Evolutionary conservation across 2,888 invertebrate species (phyloP).

Genomic region (Volucella inanis): DNA sequence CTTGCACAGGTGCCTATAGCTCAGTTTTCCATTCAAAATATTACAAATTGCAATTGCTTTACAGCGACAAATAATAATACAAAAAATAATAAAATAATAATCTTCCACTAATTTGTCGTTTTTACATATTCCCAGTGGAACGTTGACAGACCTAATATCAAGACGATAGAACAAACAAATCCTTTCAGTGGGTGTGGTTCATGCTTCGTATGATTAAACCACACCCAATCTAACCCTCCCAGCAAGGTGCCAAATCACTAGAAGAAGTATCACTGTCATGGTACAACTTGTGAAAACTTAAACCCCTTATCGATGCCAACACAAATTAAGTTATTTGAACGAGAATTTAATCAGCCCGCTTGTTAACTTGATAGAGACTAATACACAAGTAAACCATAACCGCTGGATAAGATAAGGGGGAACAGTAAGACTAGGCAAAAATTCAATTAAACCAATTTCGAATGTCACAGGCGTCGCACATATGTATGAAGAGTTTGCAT

Average conservation of each 20-base stretch:
- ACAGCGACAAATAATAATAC: no score
- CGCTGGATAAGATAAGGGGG: conserved; percentile 54
- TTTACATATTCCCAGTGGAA: not conserved
- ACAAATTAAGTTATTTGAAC: conserved; percentile 27
- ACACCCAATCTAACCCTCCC: conserved; percentile 11
- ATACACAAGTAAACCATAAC: conserved; percentile 10
- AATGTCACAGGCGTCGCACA: conserved; percentile 26
- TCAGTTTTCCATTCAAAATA: no score
- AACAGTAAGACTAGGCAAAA: conserved; percentile 23
- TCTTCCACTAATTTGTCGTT: not conserved
- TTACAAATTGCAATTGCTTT: no score
- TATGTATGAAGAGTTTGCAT: conserved; percentile 28
- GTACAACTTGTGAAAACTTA: conserved; percentile 8
- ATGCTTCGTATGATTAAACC: not conserved
- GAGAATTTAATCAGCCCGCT: conserved; percentile 61
- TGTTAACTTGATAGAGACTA: conserved; percentile 14
- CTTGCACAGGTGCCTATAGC: no score
- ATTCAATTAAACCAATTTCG: conserved; percentile 63
- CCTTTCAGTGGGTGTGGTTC: not conserved
- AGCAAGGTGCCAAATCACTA: not conserved
- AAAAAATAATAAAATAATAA: no score
- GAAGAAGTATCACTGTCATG: conserved; percentile 6
- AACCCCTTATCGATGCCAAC: conserved; percentile 37
- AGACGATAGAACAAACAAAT: not conserved
- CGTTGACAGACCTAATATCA: not conserved